phyloP scores from a whole-genome alignment of 2,888 invertebrate species.

The Mesorhabditis belari region DNA sequence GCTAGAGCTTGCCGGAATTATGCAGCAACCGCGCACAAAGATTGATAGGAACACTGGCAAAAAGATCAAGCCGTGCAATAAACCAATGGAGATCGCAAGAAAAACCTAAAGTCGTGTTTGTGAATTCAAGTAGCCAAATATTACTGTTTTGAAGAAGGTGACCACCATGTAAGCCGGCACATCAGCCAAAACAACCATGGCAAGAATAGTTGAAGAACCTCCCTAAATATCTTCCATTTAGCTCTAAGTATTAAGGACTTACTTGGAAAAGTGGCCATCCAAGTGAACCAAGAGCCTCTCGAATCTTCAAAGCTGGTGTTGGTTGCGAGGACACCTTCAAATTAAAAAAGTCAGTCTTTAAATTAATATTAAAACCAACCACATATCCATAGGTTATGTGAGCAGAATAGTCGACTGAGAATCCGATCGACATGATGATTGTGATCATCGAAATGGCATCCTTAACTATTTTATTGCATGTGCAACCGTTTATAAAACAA shows the following conservation, averaged over 20 bases:
- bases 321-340: constrained; percentile 16
- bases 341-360: too few relatives aligned
- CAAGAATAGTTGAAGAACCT: constrained; percentile 80
- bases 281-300: constrained; percentile 76
- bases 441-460: constrained; percentile 64
- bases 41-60: constrained; percentile 64
- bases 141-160: constrained; percentile 84
- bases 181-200: constrained; percentile 74
- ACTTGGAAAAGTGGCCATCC: constrained; percentile 76
- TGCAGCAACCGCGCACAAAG: constrained; percentile 48
- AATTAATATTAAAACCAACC: too few relatives aligned
- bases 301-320: constrained; percentile 59
- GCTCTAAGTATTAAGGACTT: constrained; percentile 71
- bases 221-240: constrained; percentile 53
- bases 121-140: constrained; percentile 56
- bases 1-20: too few relatives aligned
- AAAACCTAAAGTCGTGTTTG: constrained; percentile 29
- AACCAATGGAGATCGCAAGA: constrained; percentile 61
- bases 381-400: constrained; percentile 53
- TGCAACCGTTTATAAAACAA: background rate
- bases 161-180: constrained; percentile 89
- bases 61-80: constrained; percentile 82
- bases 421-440: constrained; percentile 91
- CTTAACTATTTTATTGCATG: constrained; percentile 54
- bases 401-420: constrained; percentile 89